phyloP scores from a whole-genome alignment of 2,113 vertebrate species.

The Scopus umbretta region DNA sequence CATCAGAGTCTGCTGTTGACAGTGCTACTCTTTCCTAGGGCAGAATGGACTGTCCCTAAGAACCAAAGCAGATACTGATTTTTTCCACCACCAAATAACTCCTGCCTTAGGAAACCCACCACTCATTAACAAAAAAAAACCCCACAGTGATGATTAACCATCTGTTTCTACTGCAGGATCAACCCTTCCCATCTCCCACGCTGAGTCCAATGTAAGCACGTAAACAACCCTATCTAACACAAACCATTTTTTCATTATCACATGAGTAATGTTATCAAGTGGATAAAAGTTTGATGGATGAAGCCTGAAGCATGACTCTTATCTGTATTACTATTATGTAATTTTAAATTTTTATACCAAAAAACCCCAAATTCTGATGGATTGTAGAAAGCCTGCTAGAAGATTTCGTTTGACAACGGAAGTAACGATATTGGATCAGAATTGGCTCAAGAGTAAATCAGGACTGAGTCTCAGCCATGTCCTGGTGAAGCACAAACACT shows the following conservation, averaged over 20 bases:
- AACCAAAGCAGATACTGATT: background rate
- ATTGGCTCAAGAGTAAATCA: background rate
- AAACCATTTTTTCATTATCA: background rate
- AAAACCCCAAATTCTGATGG: background rate
- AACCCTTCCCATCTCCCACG: background rate
- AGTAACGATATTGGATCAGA: background rate
- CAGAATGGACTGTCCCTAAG: background rate
- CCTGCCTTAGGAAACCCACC: background rate
- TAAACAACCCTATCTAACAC: background rate
- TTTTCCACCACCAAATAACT: background rate
- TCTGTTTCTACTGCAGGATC: background rate
- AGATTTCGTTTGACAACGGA: background rate
- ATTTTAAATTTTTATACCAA: background rate
- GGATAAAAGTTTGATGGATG: background rate
- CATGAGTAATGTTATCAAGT: background rate
- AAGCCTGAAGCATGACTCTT: background rate
- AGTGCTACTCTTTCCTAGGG: background rate
- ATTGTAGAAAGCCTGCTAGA: background rate
- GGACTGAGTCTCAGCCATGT: accelerated
- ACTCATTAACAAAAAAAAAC: background rate
- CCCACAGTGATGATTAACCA: background rate
- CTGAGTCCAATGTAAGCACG: background rate
- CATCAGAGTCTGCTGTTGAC: background rate
- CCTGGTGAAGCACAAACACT: background rate
- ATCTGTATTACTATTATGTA: background rate